Evolutionary conservation across 2,888 invertebrate genomes (phyloP).

Genomic region (Torymus texanus): DNA sequence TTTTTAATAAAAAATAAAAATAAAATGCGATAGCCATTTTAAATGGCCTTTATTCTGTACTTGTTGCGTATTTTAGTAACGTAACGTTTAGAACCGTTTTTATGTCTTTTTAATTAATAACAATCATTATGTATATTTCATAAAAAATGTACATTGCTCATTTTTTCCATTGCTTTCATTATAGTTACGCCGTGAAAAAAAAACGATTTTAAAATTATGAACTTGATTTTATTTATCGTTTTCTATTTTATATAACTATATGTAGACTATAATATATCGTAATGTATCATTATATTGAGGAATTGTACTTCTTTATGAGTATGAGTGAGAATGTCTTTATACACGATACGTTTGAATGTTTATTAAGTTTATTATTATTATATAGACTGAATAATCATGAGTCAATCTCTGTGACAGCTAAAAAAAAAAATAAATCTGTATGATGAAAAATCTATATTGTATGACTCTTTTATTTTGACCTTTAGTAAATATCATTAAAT

Average conservation of each 20-base stretch:
- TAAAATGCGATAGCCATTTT: not conserved
- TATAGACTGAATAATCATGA: conserved; percentile 23
- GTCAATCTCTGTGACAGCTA: conserved; percentile 27
- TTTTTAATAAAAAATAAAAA: conserved; percentile 5
- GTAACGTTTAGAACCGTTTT: not conserved
- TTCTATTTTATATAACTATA: conserved; percentile 16
- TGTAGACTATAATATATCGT: conserved; percentile 9
- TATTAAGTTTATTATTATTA: conserved; percentile 14
- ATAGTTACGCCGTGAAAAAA: not conserved
- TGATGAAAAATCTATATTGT: not conserved
- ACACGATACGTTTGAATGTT: not conserved
- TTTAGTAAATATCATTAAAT: too few species aligned
- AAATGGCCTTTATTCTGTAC: not conserved
- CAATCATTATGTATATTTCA: not conserved
- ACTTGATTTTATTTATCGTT: conserved; percentile 5
- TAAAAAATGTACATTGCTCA: conserved; percentile 7
- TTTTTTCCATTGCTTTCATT: conserved; percentile 14
- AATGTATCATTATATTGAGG: conserved; percentile 13
- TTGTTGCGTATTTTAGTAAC: not conserved
- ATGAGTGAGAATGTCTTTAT: conserved; percentile 21
- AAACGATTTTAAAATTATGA: too few species aligned
- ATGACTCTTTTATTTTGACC: too few species aligned
- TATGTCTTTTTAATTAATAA: not conserved
- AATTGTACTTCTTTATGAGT: conserved; percentile 22
- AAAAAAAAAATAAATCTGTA: conserved; percentile 39